Percentiles rank a stretch among this genome's conserved stretches.
Evolutionary conservation across 2,888 invertebrate species (phyloP).

Genomic region (Chrysolina americana): DNA sequence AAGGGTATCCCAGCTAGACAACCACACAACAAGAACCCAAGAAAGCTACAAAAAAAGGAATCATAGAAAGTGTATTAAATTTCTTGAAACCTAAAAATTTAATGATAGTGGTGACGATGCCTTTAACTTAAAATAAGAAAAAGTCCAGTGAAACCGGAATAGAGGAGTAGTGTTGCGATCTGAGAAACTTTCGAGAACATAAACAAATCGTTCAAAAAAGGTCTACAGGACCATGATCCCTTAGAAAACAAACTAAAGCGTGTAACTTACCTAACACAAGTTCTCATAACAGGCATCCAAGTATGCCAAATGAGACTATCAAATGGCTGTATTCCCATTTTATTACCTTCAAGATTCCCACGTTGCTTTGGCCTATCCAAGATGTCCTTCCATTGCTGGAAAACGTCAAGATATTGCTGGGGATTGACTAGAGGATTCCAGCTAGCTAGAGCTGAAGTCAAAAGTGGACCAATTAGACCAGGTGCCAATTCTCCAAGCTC

Average conservation of each 20-base stretch:
- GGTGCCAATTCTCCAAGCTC: slow-evolving; percentile 88
- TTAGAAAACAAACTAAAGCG: slow-evolving; percentile 52
- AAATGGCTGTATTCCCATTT: slow-evolving; percentile 77
- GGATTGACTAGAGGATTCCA: slow-evolving; percentile 88
- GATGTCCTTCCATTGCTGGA: slow-evolving; percentile 81
- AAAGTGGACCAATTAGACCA: slow-evolving; percentile 85
- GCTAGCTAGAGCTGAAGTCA: slow-evolving; percentile 80
- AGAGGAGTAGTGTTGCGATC: too few relatives aligned
- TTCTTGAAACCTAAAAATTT: too few relatives aligned
- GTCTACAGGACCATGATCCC: slow-evolving; percentile 21
- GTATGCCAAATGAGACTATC: slow-evolving; percentile 91
- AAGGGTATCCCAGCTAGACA: too few relatives aligned
- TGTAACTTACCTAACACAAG: slow-evolving; percentile 78
- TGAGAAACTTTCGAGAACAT: too few relatives aligned
- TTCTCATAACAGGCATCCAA: slow-evolving; percentile 88
- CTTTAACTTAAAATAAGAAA: too few relatives aligned
- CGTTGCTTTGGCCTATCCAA: slow-evolving; percentile 67
- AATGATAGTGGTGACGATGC: too few relatives aligned
- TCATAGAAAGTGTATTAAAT: too few relatives aligned
- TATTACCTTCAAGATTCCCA: slow-evolving; percentile 69
- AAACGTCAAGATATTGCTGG: slow-evolving; percentile 75
- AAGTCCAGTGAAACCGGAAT: too few relatives aligned
- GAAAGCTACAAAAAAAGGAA: too few relatives aligned
- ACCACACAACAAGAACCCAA: too few relatives aligned
- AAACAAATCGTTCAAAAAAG: not conserved